phyloP scores from a whole-genome alignment of 2,888 invertebrate species.

The Chesias legatella region DNA sequence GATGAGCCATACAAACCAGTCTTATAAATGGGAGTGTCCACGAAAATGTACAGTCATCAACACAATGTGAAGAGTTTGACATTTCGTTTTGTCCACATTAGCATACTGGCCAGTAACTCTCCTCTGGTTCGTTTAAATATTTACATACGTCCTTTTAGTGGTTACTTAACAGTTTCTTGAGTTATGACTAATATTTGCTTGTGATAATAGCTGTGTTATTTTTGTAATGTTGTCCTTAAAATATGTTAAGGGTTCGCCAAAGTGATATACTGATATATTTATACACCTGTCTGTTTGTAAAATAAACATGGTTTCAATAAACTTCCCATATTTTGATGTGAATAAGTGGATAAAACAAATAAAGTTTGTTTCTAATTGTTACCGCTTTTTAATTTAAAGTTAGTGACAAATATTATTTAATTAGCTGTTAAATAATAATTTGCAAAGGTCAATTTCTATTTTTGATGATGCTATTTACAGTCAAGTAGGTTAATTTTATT shows the following conservation, averaged over 20 bases:
- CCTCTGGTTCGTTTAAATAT: conserved; percentile 57
- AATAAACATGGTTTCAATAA: too few relatives aligned
- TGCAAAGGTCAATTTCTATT: too few relatives aligned
- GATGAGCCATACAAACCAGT: conserved; percentile 56
- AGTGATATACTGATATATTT: conserved; percentile 7
- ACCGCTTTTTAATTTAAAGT: too few relatives aligned
- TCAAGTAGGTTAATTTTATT: too few relatives aligned
- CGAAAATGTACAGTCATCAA: conserved; percentile 70
- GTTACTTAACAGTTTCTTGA: conserved; percentile 28
- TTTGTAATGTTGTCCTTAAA: conserved; percentile 13
- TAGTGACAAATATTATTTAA: too few relatives aligned
- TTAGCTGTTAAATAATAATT: too few relatives aligned
- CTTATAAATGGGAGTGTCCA: conserved; percentile 61
- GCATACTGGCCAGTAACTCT: conserved; percentile 68
- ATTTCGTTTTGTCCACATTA: conserved; percentile 63
- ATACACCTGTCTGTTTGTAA: conserved; percentile 8
- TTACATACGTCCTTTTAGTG: conserved; percentile 54
- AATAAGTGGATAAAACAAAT: too few relatives aligned
- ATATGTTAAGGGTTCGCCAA: conserved; percentile 14
- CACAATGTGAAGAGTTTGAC: conserved; percentile 59
- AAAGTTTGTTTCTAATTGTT: too few relatives aligned
- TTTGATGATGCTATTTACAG: too few relatives aligned
- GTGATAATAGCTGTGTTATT: conserved; percentile 22
- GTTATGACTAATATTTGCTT: conserved; percentile 23
- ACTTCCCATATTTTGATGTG: too few relatives aligned